A percentile compares a stretch with the other conserved stretches of the same genome.
phyloP scores from a whole-genome alignment of 1,140 invertebrate species.

The Cydia splendana region DNA sequence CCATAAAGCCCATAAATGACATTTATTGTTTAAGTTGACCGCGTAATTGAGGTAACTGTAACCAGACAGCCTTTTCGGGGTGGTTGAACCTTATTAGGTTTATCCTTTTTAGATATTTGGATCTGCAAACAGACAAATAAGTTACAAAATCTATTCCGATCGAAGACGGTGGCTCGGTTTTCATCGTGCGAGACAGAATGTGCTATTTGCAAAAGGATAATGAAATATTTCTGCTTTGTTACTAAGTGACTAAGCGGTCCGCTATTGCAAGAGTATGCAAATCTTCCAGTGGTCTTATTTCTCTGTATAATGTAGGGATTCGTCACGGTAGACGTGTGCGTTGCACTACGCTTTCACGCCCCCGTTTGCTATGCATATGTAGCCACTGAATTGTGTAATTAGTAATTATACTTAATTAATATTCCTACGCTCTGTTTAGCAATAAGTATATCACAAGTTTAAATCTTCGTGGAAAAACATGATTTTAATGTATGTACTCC shows the following conservation, averaged over 20 bases:
- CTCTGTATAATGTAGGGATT: conserved; percentile 30
- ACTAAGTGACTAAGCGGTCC: conserved; percentile 18
- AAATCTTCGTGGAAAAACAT: conserved; percentile 16
- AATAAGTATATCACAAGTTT: conserved; percentile 15
- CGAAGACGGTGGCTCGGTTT: neutral
- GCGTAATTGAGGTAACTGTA: conserved; percentile 30
- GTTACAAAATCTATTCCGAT: neutral
- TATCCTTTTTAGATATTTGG: neutral
- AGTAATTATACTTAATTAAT: conserved; percentile 27
- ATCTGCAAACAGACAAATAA: neutral
- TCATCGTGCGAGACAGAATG: conserved; percentile 12
- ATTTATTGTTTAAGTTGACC: conserved; percentile 32
- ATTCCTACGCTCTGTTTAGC: conserved; percentile 18
- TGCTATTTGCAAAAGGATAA: conserved; percentile 25
- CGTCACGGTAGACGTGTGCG: conserved; percentile 25
- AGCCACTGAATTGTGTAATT: conserved; percentile 28
- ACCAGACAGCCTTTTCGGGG: neutral
- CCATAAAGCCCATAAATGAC: conserved; percentile 20
- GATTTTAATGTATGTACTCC: conserved; percentile 7
- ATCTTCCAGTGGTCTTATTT: conserved; percentile 31
- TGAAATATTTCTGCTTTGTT: conserved; percentile 29
- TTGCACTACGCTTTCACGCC: conserved; percentile 33
- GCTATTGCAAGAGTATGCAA: conserved; percentile 28
- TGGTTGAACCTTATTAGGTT: conserved; percentile 18
- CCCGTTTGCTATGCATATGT: conserved; percentile 26